A percentile compares a stretch with the other conserved stretches of the same genome.
Conservation (phyloP, 2,888 invertebrate genomes). For the Metopia argyrocephala region DNA sequence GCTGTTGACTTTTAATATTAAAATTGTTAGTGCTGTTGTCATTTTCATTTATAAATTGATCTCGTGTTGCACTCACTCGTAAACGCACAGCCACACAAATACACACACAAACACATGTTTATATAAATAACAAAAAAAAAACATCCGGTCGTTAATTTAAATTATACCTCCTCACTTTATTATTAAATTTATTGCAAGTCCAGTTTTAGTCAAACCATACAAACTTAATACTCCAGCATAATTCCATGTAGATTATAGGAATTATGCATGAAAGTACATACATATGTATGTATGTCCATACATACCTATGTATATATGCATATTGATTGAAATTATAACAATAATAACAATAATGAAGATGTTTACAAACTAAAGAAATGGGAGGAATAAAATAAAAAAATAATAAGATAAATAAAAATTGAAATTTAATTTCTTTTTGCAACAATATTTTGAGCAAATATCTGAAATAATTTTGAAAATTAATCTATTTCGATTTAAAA, state of each 20-base stretch:
- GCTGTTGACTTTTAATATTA: slow-evolving; percentile 42
- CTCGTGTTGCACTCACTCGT: slow-evolving; percentile 13
- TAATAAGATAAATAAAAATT: background rate
- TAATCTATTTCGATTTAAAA: no score
- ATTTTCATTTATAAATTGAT: slow-evolving; percentile 38
- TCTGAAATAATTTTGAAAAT: no score
- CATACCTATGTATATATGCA: background rate
- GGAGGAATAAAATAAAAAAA: background rate
- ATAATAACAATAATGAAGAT: background rate
- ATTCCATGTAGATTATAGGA: slow-evolving; percentile 39
- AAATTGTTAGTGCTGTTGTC: slow-evolving; percentile 19
- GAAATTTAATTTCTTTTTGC: no score
- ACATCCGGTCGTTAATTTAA: slow-evolving; percentile 63
- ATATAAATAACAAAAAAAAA: slow-evolving; percentile 22
- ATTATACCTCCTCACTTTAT: slow-evolving; percentile 52
- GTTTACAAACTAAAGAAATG: background rate
- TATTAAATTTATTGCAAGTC: slow-evolving; percentile 37
- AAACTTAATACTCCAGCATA: slow-evolving; percentile 46
- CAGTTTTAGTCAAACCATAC: background rate
- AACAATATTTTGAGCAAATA: no score
- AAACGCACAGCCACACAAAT: background rate
- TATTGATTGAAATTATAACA: background rate
- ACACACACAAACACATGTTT: background rate
- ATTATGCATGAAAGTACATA: slow-evolving; percentile 1
- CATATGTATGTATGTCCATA: background rate